Evolutionary conservation across 2,888 invertebrate species (phyloP), one percentile per base, ranked within the genome.

Genomic region (Parasteatoda lunata): DNA sequence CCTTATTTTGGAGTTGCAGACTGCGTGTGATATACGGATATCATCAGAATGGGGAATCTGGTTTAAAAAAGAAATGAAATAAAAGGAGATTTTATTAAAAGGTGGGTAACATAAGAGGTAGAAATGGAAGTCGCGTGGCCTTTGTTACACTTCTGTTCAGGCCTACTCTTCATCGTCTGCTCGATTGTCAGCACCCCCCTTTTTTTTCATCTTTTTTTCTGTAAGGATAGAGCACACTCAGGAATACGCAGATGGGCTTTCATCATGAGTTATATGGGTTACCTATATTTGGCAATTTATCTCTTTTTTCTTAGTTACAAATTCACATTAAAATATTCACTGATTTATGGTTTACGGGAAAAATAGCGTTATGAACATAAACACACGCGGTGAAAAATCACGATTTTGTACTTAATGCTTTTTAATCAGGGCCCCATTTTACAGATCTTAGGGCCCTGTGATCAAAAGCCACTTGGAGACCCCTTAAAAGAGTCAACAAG

Each of bases 61-160:
- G 11, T n/a, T 47, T 15, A 68, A 77, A 69, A 8, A n/a, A 54
- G 9, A 48, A 59, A 69, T 48, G 7, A 59, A 71, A 45, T 45
- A 69, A 54, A 52, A 30, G 70, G 54, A 47, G 45, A 54, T 52
- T 73, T 49, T 51, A 66, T 48, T 80, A 73, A 80, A 80, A 80
- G 80, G 80, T 80, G 73, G 73, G 72, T 73, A 72, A 51, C 70
- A 59, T 11, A 30, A n/a, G 30, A 59, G 30, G 49, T 64, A 72
- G 65, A 65, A 70, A 54, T 49, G 45, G 77, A 47, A 59, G 80
- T 72, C 80, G 80, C 80, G 80, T 80, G 80, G 80, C 80, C 72
- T 72, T 80, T 80, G 80, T 80, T 78, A 70, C 59, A 78, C 70
- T 78, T 78, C 79, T 80, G 79, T 70, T 78, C 70, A 47, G 47